A percentile compares a stretch with the other conserved stretches of the same genome.
phyloP scores from a whole-genome alignment of 2,113 vertebrate genomes.

The Edolisoma coerulescens region DNA sequence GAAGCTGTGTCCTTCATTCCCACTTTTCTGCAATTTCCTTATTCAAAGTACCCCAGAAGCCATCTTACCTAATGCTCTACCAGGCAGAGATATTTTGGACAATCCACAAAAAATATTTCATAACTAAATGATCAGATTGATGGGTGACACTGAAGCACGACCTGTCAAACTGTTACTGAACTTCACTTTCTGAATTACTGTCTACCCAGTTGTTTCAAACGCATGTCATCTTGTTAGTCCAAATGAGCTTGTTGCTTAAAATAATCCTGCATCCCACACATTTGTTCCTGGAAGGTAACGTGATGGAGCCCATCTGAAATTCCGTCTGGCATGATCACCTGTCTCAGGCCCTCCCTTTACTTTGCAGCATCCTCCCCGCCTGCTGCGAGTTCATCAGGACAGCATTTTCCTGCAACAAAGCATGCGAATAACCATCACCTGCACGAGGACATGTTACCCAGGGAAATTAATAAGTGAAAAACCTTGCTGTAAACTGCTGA shows the following conservation, averaged over 20 bases:
- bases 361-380: not conserved
- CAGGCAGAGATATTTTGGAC: not conserved
- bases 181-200: constrained; percentile 34
- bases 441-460: rapidly evolving
- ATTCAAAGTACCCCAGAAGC: constrained; percentile 5
- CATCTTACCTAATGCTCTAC: not conserved
- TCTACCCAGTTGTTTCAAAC: constrained; percentile 57
- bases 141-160: not conserved
- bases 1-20: constrained; percentile 5
- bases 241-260: constrained; percentile 70
- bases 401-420: not conserved
- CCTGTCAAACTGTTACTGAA: constrained; percentile 38
- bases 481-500: not conserved
- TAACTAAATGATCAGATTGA: not conserved
- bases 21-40: not conserved
- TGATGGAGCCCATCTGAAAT: constrained; percentile 48
- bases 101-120: not conserved
- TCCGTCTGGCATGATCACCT: constrained; percentile 45
- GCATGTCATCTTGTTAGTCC: constrained; percentile 32
- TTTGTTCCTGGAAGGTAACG: constrained; percentile 70
- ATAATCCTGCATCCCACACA: constrained; percentile 58
- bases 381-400: not conserved
- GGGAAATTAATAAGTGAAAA: not conserved
- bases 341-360: not conserved
- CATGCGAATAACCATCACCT: not conserved